A percentile compares a stretch with the other conserved stretches of the same genome.
These are phyloP conservation scores for Microtus montanus DNA, from an alignment of 2,113 vertebrate species.

Conservation along the genomic window DNA sequence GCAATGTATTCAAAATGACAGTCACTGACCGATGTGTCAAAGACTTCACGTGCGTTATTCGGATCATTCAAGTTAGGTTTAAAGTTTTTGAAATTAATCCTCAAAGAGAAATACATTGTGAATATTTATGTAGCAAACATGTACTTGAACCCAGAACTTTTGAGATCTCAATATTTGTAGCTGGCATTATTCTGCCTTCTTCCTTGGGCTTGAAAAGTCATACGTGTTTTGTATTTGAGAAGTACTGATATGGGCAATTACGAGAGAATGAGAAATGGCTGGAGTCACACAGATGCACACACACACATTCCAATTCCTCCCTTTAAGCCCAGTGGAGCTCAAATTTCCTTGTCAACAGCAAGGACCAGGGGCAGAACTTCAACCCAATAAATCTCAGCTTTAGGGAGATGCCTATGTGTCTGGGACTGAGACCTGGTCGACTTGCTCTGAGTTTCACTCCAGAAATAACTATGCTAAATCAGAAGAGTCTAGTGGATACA, in stretches of 20 bases:
- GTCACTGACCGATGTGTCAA: not conserved
- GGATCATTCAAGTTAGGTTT: not conserved
- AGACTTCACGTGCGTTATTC: not conserved
- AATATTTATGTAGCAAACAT: not conserved
- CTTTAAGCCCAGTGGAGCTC: not conserved
- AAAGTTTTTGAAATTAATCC: not conserved
- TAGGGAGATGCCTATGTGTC: not conserved
- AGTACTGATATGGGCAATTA: not conserved
- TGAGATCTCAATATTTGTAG: not conserved
- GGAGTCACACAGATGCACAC: not conserved
- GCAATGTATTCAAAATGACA: not conserved
- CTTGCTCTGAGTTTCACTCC: conserved; percentile 23
- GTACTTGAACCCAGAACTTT: not conserved
- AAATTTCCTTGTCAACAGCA: not conserved
- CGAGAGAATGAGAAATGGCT: conserved; percentile 3
- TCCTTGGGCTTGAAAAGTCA: not conserved
- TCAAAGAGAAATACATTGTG: not conserved
- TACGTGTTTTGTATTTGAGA: not conserved
- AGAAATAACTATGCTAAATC: not conserved
- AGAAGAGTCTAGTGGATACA: not conserved
- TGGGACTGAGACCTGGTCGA: not conserved
- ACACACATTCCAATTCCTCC: not conserved
- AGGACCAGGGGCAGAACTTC: not conserved
- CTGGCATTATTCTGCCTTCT: not conserved
- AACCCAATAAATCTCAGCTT: not conserved